Percentiles rank a stretch among this genome's conserved stretches.
Evolutionary conservation across 2,113 vertebrate genomes (phyloP).

Genomic region (Rostratula benghalensis): DNA sequence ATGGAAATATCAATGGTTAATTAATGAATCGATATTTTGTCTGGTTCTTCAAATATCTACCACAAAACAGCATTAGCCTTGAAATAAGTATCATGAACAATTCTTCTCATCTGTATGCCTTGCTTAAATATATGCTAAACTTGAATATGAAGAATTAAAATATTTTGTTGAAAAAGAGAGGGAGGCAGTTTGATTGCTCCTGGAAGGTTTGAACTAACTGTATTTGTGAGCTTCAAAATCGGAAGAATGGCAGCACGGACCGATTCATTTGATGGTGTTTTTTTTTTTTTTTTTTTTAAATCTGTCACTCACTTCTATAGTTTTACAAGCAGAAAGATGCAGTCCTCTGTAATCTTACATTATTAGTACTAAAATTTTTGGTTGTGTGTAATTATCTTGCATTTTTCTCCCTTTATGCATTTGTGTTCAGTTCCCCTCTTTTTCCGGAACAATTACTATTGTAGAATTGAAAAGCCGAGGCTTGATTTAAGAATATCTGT

Average conservation of each 20-base stretch:
- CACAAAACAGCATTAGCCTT: not conserved
- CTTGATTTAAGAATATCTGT: not conserved
- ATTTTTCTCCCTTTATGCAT: not conserved
- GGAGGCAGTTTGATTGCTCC: not conserved
- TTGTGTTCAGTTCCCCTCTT: not conserved
- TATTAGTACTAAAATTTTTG: not conserved
- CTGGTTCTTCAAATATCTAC: slow-evolving; percentile 16
- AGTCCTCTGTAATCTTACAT: not conserved
- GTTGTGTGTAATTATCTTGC: not conserved
- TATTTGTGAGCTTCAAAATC: not conserved
- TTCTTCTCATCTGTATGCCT: not conserved
- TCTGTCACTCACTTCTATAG: not conserved
- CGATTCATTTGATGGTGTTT: not conserved
- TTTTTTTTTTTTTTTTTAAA: not conserved
- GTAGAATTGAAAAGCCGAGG: not conserved
- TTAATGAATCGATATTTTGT: slow-evolving; percentile 51
- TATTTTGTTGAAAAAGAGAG: not conserved
- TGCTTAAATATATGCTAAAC: not conserved
- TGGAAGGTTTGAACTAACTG: not conserved
- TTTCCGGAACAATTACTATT: not conserved
- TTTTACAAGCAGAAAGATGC: not conserved
- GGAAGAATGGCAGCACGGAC: not conserved
- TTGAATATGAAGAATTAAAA: not conserved
- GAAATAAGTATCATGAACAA: not conserved
- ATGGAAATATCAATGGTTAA: slow-evolving; percentile 6